phyloP scores from a whole-genome alignment of 2,113 vertebrate genomes.

The Carassius auratus region DNA sequence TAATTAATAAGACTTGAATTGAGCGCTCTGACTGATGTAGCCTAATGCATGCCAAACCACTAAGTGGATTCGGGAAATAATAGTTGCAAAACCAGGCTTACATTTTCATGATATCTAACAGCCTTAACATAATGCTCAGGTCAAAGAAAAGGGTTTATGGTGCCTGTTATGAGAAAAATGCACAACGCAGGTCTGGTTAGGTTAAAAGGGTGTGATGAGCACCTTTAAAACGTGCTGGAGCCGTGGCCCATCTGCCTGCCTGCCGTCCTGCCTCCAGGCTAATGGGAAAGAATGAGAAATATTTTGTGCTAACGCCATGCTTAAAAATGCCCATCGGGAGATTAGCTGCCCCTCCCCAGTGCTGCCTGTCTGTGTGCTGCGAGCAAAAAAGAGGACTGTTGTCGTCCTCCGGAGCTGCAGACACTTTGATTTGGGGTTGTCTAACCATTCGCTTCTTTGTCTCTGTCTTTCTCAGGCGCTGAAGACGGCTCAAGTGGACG shows the following conservation, averaged over 20 bases:
- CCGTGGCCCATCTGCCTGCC: slow-evolving; percentile 53
- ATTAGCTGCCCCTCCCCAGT: slow-evolving; percentile 64
- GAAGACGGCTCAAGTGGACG: slow-evolving; percentile 58
- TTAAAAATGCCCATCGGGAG: slow-evolving; percentile 72
- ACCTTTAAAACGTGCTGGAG: slow-evolving; percentile 49
- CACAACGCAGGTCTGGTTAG: not conserved
- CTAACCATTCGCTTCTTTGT: slow-evolving; percentile 37
- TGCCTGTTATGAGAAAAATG: not conserved
- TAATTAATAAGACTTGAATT: slow-evolving; percentile 26
- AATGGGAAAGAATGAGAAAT: slow-evolving; percentile 77
- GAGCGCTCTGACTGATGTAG: not conserved
- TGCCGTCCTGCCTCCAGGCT: slow-evolving; percentile 62
- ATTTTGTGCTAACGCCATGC: slow-evolving; percentile 74
- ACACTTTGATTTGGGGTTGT: slow-evolving; percentile 41
- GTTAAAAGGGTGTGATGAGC: slow-evolving; percentile 47
- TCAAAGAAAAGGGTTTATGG: not conserved
- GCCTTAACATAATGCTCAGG: not conserved
- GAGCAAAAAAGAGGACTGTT: slow-evolving; percentile 36
- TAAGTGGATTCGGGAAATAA: not conserved
- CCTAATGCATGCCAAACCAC: not conserved
- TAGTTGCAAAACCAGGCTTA: not conserved
- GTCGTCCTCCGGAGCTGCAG: not conserved
- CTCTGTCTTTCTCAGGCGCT: slow-evolving; percentile 32
- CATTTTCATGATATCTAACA: not conserved
- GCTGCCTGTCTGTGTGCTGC: slow-evolving; percentile 11